Conservation (phyloP, 2,113 vertebrate genomes). For the Oceanodroma tethys region DNA sequence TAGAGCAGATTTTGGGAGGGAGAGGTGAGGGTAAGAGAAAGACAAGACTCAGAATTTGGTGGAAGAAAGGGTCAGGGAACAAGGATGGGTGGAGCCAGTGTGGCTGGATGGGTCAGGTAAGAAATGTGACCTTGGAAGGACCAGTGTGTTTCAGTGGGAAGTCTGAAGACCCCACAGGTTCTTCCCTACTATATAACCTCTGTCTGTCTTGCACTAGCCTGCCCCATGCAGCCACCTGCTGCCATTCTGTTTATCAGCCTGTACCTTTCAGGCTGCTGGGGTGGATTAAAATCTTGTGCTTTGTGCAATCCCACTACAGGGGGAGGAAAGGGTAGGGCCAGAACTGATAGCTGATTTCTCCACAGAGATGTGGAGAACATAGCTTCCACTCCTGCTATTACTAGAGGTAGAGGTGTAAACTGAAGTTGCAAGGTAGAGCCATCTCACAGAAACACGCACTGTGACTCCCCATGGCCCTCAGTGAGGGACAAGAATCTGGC, state of each 20-base stretch:
- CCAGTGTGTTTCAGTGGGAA: not conserved
- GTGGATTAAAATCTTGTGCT: not conserved
- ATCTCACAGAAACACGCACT: not conserved
- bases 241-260: not conserved
- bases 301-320: not conserved
- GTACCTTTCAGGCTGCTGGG: not conserved
- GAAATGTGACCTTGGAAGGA: not conserved
- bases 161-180: not conserved
- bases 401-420: not conserved
- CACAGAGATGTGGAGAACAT: not conserved
- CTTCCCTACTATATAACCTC: not conserved
- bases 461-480: not conserved
- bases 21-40: not conserved
- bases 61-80: not conserved
- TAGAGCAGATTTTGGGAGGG: not conserved
- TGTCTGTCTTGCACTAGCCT: not conserved
- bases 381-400: not conserved
- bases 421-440: not conserved
- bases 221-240: not conserved
- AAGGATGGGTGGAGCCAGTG: not conserved
- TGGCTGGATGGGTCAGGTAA: not conserved
- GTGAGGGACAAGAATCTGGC: not conserved
- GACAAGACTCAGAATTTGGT: not conserved
- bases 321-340: not conserved
- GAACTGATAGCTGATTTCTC: not conserved